Conservation (phyloP, 2,797 vertebrate genomes). For the Limosa lapponica region DNA sequence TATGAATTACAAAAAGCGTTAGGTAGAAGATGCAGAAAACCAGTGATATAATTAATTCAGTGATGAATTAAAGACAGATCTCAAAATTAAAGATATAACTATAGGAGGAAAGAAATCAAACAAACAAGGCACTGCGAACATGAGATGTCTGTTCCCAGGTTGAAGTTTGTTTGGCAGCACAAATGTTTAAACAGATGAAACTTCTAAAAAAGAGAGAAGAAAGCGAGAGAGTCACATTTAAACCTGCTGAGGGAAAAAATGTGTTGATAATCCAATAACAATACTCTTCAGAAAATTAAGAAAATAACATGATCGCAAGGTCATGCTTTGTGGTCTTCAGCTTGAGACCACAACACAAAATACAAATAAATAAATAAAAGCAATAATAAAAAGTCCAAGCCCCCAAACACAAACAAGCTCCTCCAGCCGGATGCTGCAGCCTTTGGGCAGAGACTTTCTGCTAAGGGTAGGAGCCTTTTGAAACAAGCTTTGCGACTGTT, state of each 20-base stretch:
- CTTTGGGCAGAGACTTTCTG: background rate
- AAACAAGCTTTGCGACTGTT: background rate
- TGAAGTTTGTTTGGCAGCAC: background rate
- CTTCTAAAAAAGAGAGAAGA: background rate
- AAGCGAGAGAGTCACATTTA: background rate
- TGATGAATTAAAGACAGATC: background rate
- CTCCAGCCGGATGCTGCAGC: background rate
- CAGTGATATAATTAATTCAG: background rate
- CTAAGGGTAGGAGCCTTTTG: background rate
- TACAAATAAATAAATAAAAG: background rate
- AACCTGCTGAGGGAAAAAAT: background rate
- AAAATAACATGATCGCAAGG: background rate
- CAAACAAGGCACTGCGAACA: background rate
- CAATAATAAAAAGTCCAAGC: background rate
- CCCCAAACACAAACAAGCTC: background rate
- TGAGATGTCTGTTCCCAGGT: background rate
- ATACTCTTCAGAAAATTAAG: background rate
- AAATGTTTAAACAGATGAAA: constrained; percentile 34
- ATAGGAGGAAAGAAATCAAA: background rate
- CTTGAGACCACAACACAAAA: background rate
- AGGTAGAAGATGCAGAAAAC: background rate
- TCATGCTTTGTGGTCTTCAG: background rate
- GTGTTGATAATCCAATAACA: background rate
- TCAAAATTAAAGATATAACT: background rate
- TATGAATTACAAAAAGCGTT: background rate